phyloP scores from a whole-genome alignment of 2,888 invertebrate species.

The Gryllus longicercus region DNA sequence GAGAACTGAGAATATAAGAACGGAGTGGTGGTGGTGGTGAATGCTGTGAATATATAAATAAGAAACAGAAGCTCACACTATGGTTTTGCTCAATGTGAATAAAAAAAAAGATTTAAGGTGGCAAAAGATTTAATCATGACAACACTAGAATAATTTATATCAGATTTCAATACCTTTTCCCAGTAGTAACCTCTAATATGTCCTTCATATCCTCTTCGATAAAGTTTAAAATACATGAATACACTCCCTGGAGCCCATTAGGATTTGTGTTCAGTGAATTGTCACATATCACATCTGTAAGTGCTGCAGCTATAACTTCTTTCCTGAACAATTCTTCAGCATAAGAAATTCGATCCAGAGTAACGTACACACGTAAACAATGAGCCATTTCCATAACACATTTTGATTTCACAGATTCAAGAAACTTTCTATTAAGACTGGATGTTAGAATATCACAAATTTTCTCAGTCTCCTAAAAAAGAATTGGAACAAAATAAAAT shows the following conservation, averaged over 20 bases:
- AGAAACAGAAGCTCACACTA: too few relatives aligned
- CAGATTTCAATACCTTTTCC: neutral
- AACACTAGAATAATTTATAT: neutral
- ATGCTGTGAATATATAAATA: too few relatives aligned
- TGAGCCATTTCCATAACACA: constrained; percentile 51
- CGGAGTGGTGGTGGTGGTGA: too few relatives aligned
- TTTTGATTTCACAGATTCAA: constrained; percentile 49
- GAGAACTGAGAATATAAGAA: too few relatives aligned
- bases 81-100: too few relatives aligned
- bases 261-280: constrained; percentile 58
- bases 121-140: too few relatives aligned
- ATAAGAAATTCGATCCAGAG: constrained; percentile 63
- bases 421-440: constrained; percentile 46
- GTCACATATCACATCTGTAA: constrained; percentile 70
- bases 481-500: too few relatives aligned
- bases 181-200: constrained; percentile 45
- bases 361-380: constrained; percentile 59
- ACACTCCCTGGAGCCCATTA: constrained; percentile 67
- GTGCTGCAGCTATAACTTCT: constrained; percentile 63
- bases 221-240: constrained; percentile 65
- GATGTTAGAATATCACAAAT: constrained; percentile 32
- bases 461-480: constrained; percentile 31
- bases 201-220: constrained; percentile 64
- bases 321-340: constrained; percentile 70
- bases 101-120: too few relatives aligned